Evolutionary conservation across 2,888 invertebrate genomes (phyloP).

Genomic region (Copidosoma aretas): DNA sequence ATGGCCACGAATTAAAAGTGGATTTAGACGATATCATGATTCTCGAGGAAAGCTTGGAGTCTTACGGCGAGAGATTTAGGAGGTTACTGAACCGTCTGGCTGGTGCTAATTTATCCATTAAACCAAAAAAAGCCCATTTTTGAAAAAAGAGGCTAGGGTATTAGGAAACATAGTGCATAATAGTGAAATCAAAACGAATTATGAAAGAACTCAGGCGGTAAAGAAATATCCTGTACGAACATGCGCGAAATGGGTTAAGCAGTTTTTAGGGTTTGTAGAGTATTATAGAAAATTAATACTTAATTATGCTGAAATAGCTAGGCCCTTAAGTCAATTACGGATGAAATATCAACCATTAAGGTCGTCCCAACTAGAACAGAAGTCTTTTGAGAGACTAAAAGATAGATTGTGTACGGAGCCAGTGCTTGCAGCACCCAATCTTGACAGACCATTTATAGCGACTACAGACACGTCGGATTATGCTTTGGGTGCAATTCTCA

Average conservation of each 20-base stretch:
- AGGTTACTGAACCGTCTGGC: not conserved
- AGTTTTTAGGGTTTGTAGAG: not conserved
- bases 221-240: not conserved
- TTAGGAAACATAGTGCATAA: too few relatives aligned
- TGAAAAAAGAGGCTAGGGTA: too few relatives aligned
- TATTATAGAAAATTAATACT: conserved; percentile 27
- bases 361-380: not conserved
- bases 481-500: not conserved
- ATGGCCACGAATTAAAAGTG: not conserved
- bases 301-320: conserved; percentile 12
- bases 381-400: not conserved
- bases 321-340: conserved; percentile 4
- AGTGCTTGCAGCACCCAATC: not conserved
- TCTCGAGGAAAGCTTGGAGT: not conserved
- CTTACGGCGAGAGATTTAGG: not conserved
- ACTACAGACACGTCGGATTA: not conserved
- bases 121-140: too few relatives aligned
- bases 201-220: not conserved
- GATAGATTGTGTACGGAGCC: not conserved
- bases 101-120: not conserved
- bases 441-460: not conserved
- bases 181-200: too few relatives aligned
- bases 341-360: not conserved
- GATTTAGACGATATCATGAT: conserved; percentile 14
- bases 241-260: not conserved